Evolutionary conservation across 2,113 vertebrate species (phyloP).

Genomic region (Corythaixoides concolor): DNA sequence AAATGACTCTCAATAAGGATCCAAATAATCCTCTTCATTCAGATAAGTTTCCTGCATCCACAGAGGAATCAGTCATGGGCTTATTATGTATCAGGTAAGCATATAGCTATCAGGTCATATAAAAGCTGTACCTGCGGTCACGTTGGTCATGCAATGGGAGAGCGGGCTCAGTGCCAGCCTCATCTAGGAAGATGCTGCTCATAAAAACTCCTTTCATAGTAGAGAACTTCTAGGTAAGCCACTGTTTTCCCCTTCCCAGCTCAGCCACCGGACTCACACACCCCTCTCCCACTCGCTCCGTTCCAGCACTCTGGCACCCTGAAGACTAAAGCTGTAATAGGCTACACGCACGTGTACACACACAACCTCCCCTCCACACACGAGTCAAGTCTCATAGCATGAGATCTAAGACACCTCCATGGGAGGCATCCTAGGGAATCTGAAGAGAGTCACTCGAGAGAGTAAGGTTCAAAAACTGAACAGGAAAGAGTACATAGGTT

Average conservation of each 20-base stretch:
- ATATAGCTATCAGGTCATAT: background rate
- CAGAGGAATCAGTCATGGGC: background rate
- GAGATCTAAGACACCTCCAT: accelerated
- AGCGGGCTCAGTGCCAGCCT: accelerated
- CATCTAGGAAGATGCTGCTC: background rate
- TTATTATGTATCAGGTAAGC: background rate
- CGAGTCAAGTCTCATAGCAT: too few species aligned
- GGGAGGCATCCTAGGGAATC: background rate
- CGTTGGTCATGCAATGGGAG: accelerated
- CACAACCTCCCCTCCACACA: background rate
- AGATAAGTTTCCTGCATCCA: background rate
- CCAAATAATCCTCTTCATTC: background rate
- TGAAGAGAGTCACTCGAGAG: background rate
- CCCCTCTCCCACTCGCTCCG: accelerated
- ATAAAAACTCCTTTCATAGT: background rate
- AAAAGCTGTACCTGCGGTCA: background rate
- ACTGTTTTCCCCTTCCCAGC: background rate
- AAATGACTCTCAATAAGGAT: background rate
- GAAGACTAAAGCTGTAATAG: background rate
- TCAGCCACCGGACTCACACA: background rate
- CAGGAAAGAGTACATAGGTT: background rate
- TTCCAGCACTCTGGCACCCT: background rate
- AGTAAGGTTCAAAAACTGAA: background rate
- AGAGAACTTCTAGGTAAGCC: background rate
- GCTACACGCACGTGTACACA: accelerated